Conservation (phyloP, 2,888 invertebrate species). For the Exocentrus adspersus region DNA sequence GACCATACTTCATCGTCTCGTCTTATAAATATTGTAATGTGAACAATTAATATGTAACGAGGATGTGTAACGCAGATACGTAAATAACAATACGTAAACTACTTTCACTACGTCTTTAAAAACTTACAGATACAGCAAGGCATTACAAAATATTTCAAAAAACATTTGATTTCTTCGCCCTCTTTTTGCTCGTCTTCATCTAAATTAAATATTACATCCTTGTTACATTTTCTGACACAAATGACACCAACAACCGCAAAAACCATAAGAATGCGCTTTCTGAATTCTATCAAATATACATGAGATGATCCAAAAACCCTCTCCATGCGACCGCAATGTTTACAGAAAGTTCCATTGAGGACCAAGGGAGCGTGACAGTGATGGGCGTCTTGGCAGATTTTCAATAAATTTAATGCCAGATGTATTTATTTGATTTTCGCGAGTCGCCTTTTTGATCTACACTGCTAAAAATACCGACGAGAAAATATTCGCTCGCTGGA, state of each 20-base stretch:
- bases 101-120: too few relatives aligned
- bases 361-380: not conserved
- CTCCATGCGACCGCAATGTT: not conserved
- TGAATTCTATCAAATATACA: not conserved
- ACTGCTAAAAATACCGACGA: not conserved
- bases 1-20: conserved; percentile 32
- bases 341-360: not conserved
- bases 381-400: conserved; percentile 1
- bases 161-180: too few relatives aligned
- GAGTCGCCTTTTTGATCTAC: not conserved
- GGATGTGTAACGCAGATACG: not conserved
- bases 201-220: not conserved
- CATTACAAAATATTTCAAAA: too few relatives aligned
- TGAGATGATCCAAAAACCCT: not conserved
- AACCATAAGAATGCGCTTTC: not conserved
- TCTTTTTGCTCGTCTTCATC: too few relatives aligned
- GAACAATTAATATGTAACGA: conserved; percentile 1
- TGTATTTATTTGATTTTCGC: not conserved
- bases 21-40: conserved; percentile 34
- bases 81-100: not conserved
- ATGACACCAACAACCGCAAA: not conserved
- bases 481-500: not conserved
- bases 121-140: too few relatives aligned
- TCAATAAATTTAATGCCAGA: not conserved
- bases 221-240: not conserved